Percentiles rank a stretch among this genome's conserved stretches.
Conservation (phyloP, 2,797 vertebrate species). For the Gambelia wislizenii region DNA sequence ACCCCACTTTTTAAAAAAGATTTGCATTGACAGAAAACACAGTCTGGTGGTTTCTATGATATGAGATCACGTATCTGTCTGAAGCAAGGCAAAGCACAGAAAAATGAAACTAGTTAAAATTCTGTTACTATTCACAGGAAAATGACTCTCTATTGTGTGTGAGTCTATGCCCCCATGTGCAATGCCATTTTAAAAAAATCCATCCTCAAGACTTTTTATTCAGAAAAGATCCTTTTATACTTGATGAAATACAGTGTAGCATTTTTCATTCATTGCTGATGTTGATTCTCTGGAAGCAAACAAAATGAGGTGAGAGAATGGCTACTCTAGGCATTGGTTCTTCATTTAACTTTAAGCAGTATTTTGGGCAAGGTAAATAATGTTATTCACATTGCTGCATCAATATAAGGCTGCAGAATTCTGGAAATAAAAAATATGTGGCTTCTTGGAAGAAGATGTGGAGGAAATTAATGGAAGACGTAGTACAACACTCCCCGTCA, state of each 20-base stretch:
- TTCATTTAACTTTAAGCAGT: constrained; percentile 41
- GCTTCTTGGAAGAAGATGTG: neutral
- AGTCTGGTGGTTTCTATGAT: neutral
- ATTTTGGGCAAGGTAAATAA: constrained; percentile 39
- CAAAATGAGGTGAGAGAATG: constrained; percentile 21
- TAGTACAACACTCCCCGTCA: no score
- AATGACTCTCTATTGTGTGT: neutral
- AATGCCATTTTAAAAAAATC: neutral
- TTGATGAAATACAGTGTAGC: constrained; percentile 41
- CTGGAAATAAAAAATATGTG: neutral
- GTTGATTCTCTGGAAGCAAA: constrained; percentile 30
- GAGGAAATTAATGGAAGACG: neutral
- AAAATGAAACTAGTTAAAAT: constrained; percentile 31
- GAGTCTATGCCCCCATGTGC: neutral
- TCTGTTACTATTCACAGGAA: neutral
- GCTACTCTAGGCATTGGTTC: constrained; percentile 46
- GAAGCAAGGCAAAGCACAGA: neutral
- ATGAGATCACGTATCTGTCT: accelerated
- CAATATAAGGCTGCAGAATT: constrained; percentile 7
- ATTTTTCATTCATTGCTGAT: constrained; percentile 44
- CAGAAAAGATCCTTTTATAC: constrained; percentile 17
- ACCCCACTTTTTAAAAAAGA: constrained; percentile 5
- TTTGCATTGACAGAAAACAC: constrained; percentile 8
- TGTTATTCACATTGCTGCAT: constrained; percentile 23
- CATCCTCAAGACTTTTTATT: neutral